Conservation (phyloP, 2,113 vertebrate genomes). For the Suricata suricatta region DNA sequence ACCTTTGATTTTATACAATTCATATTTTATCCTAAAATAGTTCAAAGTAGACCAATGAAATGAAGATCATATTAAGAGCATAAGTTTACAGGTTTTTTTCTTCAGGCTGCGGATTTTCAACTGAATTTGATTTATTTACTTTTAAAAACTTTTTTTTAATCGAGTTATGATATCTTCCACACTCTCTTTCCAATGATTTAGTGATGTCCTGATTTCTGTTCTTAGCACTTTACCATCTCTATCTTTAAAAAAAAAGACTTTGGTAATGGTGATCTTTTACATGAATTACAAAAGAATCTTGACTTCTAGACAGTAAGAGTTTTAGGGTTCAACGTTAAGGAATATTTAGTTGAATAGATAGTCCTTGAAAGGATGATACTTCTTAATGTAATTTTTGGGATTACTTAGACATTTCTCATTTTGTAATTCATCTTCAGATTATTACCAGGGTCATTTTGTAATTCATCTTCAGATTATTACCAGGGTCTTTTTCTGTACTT, state of each 20-base stretch:
- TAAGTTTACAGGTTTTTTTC: background rate
- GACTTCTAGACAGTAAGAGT: background rate
- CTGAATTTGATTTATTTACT: background rate
- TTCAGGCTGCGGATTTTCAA: background rate
- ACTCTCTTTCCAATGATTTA: background rate
- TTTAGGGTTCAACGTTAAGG: background rate
- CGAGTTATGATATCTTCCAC: background rate
- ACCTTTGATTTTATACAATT: background rate
- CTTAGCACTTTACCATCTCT: background rate
- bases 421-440: background rate
- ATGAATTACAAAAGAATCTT: conserved; percentile 23
- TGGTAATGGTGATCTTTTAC: background rate
- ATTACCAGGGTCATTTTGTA: background rate
- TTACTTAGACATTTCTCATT: background rate
- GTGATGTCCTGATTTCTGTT: background rate
- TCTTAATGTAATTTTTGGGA: background rate
- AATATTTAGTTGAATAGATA: background rate
- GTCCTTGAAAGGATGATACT: background rate
- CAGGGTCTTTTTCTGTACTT: conserved; percentile 9
- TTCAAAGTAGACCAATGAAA: background rate
- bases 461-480: background rate
- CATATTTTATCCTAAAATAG: background rate
- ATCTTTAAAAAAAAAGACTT: background rate
- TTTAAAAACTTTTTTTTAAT: background rate
- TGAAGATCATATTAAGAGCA: background rate